phyloP scores from a whole-genome alignment of 37 sponge, comb jelly and placozoan species.

The Dysidea cf. avara region DNA sequence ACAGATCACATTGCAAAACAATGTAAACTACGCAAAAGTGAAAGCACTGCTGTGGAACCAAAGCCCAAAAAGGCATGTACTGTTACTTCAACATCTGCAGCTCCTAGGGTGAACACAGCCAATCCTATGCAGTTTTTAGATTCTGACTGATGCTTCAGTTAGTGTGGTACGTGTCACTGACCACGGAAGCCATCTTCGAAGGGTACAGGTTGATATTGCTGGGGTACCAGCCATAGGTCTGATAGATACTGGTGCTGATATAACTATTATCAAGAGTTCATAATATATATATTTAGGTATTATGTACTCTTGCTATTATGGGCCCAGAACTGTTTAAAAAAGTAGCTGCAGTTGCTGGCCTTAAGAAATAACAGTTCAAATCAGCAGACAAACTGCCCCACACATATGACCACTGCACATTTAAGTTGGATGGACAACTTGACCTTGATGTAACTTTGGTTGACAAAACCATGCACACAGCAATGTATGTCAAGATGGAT shows the following conservation, averaged over 20 bases:
- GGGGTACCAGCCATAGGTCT: slow-evolving; percentile 33
- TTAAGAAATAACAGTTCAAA: too few relatives aligned
- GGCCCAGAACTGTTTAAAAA: too few relatives aligned
- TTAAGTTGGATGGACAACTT: too few relatives aligned
- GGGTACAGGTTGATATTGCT: slow-evolving; percentile 2
- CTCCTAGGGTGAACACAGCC: neutral
- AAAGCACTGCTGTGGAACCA: neutral
- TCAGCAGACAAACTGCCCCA: neutral
- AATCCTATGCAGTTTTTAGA: neutral
- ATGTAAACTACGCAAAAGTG: neutral
- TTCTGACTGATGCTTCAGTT: slow-evolving; percentile 9
- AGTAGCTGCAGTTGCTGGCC: too few relatives aligned
- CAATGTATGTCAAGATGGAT: too few relatives aligned
- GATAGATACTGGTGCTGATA: too few relatives aligned
- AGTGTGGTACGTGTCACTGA: slow-evolving; percentile 8
- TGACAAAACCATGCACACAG: too few relatives aligned
- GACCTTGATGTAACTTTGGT: too few relatives aligned
- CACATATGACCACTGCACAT: neutral
- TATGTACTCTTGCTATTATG: too few relatives aligned
- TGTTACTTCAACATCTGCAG: neutral
- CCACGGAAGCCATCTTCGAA: slow-evolving; percentile 26
- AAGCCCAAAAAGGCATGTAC: neutral
- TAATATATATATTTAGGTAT: too few relatives aligned
- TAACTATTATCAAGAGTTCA: too few relatives aligned
- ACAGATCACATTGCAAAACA: slow-evolving; percentile 13